Percentiles rank a stretch among this genome's conserved stretches.
These are phyloP conservation scores for Chironomus tentans DNA, from an alignment of 2,888 invertebrate genomes.

Conservation along the genomic window DNA sequence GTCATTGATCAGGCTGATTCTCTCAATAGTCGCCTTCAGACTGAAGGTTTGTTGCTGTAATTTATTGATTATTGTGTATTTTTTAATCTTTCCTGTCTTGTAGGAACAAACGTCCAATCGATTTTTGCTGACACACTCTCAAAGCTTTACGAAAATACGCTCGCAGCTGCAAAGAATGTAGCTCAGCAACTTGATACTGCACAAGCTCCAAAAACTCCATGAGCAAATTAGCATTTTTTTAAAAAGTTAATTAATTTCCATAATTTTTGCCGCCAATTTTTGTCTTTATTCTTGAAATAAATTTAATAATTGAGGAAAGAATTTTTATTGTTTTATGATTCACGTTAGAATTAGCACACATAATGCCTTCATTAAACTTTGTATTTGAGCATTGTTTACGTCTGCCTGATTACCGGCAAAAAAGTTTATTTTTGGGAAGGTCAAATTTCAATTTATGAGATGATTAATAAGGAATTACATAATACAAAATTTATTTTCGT, in stretches of 20 bases:
- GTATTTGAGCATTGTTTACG: too few relatives aligned
- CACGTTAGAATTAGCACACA: too few relatives aligned
- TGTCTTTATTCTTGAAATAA: too few relatives aligned
- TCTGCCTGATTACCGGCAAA: too few relatives aligned
- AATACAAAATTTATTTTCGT: too few relatives aligned
- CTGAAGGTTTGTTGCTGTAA: background rate
- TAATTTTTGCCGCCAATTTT: background rate
- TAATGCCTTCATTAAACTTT: too few relatives aligned
- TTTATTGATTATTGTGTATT: background rate
- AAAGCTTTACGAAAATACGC: background rate
- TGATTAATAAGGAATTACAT: too few relatives aligned
- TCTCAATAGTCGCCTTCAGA: background rate
- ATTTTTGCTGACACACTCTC: background rate
- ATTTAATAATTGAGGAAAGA: too few relatives aligned
- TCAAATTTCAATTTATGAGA: too few relatives aligned
- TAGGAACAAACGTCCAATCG: background rate
- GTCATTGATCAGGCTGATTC: constrained; percentile 8
- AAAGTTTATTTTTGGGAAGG: too few relatives aligned
- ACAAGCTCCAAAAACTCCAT: background rate
- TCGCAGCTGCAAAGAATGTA: background rate
- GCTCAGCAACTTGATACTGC: constrained; percentile 9
- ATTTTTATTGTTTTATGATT: too few relatives aligned
- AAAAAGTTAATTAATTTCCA: background rate
- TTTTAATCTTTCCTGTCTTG: background rate
- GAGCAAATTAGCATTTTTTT: background rate